A percentile compares a stretch with the other conserved stretches of the same genome.
Evolutionary conservation across 2,888 invertebrate genomes (phyloP).

Genomic region (Drosophila leonis): DNA sequence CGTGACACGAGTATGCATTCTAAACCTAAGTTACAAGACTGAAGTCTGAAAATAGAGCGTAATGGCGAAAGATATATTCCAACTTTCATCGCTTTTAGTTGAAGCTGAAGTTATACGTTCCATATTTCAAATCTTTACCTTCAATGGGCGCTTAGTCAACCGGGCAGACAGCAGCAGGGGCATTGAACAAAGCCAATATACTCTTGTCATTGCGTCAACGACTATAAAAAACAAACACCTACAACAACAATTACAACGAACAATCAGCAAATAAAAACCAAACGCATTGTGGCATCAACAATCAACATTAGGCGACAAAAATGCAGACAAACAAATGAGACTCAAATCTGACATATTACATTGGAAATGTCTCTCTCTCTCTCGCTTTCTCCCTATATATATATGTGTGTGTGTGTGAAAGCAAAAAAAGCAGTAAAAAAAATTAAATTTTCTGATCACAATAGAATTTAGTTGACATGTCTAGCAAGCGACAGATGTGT

Average conservation of each 20-base stretch:
- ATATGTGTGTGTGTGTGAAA: not conserved
- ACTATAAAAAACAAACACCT: not conserved
- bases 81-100: too few species aligned
- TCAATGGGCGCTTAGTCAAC: too few species aligned
- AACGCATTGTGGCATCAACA: conserved; percentile 38
- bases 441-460: not conserved
- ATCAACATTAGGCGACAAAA: conserved; percentile 41
- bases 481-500: not conserved
- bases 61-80: too few species aligned
- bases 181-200: conserved; percentile 1
- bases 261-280: conserved; percentile 31
- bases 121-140: not conserved
- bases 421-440: not conserved
- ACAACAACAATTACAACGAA: conserved; percentile 2
- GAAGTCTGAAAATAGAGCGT: too few species aligned
- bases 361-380: not conserved
- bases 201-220: not conserved
- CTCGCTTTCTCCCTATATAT: not conserved
- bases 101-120: too few species aligned
- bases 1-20: too few species aligned
- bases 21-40: too few species aligned
- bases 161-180: not conserved
- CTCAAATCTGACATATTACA: conserved; percentile 54
- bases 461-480: conserved; percentile 1
- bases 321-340: conserved; percentile 64